Evolutionary conservation across 2,113 vertebrate species (phyloP).

Genomic region (Megaleporinus macrocephalus): DNA sequence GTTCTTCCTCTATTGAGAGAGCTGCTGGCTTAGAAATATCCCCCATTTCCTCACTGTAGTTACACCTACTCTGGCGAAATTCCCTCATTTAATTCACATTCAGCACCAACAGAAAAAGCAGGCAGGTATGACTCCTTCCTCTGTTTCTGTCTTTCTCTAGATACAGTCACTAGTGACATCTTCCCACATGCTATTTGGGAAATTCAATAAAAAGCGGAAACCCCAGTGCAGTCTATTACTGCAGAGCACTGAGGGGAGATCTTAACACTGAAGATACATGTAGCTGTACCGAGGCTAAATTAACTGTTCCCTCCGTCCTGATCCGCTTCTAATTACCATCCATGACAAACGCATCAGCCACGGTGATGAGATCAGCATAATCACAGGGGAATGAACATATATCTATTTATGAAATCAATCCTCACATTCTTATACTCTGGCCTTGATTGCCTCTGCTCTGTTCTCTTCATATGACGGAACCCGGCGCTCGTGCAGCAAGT

Average conservation of each 20-base stretch:
- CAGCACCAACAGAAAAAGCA: not conserved
- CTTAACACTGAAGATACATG: not conserved
- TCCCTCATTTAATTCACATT: conserved; percentile 1
- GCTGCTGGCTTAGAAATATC: not conserved
- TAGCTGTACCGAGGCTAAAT: not conserved
- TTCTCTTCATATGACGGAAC: conserved; percentile 9
- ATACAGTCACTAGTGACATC: not conserved
- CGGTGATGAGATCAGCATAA: not conserved
- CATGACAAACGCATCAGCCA: conserved; percentile 16
- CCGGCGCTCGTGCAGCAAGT: not conserved
- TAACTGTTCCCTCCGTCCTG: conserved; percentile 15
- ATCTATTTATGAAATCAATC: conserved; percentile 4
- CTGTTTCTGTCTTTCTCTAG: not conserved
- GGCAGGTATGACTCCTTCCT: not conserved
- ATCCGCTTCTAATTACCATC: conserved; percentile 24
- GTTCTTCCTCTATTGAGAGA: not conserved
- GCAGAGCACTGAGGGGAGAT: not conserved
- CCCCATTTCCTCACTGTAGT: not conserved
- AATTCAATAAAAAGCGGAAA: not conserved
- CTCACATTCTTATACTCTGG: not conserved
- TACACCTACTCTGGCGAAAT: not conserved
- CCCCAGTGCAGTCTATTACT: conserved; percentile 4
- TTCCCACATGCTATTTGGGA: not conserved
- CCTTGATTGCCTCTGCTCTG: not conserved
- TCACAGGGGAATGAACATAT: not conserved